Percentiles rank a stretch among this genome's conserved stretches.
Conservation (phyloP, 2,113 vertebrate species). For the Mustela lutreola region DNA sequence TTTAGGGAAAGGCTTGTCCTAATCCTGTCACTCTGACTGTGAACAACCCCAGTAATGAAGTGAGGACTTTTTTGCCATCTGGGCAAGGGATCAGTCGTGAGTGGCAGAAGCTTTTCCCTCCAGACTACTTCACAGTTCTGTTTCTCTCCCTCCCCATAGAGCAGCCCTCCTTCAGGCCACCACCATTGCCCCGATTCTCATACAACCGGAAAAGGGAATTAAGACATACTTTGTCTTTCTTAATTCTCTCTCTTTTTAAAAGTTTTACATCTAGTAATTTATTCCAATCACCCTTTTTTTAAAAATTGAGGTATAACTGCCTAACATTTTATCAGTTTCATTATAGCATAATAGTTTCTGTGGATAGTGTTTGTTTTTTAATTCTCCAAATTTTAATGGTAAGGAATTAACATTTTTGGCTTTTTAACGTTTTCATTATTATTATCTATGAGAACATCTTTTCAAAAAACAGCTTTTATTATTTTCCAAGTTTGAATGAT, state of each 20-base stretch:
- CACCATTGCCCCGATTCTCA: neutral
- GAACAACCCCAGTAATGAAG: neutral
- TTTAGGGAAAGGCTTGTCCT: neutral
- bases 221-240: neutral
- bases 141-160: neutral
- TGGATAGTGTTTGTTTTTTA: neutral
- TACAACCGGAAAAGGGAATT: neutral
- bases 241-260: no score
- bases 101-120: neutral
- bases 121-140: neutral
- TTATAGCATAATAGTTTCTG: neutral
- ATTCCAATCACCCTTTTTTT: neutral
- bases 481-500: constrained; percentile 35
- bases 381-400: neutral
- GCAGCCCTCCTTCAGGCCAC: neutral
- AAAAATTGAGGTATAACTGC: neutral
- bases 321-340: neutral
- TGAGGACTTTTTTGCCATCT: neutral
- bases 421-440: neutral
- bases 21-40: neutral
- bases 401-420: neutral
- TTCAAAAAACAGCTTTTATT: neutral
- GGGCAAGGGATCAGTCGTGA: neutral
- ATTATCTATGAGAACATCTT: neutral
- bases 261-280: neutral